A percentile compares a stretch with the other conserved stretches of the same genome.
phyloP scores from a whole-genome alignment of 2,888 invertebrate genomes.

The Tipula lateralis region DNA sequence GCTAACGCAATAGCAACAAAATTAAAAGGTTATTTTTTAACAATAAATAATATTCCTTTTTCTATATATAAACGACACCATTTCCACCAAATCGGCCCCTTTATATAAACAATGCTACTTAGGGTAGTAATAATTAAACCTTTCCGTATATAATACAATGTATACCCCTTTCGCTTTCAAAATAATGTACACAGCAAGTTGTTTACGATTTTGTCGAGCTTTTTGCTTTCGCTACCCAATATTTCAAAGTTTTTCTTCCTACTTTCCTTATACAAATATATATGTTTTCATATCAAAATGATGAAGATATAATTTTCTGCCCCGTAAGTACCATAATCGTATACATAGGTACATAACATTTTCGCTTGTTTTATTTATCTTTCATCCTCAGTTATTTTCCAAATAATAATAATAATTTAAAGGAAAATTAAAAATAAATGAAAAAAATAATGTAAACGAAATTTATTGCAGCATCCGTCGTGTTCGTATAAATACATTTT shows the following conservation, averaged over 20 bases:
- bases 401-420: not conserved
- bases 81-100: not conserved
- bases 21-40: conserved; percentile 19
- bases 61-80: conserved; percentile 1
- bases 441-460: not conserved
- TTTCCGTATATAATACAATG: not conserved
- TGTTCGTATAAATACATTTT: not conserved
- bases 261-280: too few species aligned
- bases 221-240: not conserved
- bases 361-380: not conserved
- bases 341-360: not conserved
- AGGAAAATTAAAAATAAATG: not conserved
- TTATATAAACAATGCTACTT: not conserved
- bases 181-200: not conserved
- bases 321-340: not conserved
- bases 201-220: not conserved
- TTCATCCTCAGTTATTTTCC: not conserved
- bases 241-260: not conserved
- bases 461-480: not conserved
- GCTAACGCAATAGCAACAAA: not conserved
- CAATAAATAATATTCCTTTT: not conserved
- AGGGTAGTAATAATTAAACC: not conserved
- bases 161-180: not conserved
- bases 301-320: not conserved
- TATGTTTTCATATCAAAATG: not conserved